Percentiles rank a stretch among this genome's conserved stretches.
Conservation (phyloP, 2,113 vertebrate species). For the Polyodon spathula region DNA sequence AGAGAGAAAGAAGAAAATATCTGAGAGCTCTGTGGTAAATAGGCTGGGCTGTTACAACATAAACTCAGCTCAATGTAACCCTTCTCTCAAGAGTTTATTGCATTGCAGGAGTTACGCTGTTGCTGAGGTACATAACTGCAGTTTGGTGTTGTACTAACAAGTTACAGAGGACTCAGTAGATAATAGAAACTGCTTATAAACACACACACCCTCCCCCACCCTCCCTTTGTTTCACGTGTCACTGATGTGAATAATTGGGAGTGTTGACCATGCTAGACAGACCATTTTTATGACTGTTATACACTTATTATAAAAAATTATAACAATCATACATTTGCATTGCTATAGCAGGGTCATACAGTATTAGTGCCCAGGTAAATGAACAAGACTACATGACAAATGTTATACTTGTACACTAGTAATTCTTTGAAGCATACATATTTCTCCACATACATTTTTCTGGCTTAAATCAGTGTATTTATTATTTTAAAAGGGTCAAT, state of each 20-base stretch:
- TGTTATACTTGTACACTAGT: too few relatives aligned
- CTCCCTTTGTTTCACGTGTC: slow-evolving; percentile 68
- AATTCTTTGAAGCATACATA: too few relatives aligned
- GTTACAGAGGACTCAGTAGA: slow-evolving; percentile 60
- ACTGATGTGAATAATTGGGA: slow-evolving; percentile 71
- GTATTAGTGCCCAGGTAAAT: too few relatives aligned
- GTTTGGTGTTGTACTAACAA: slow-evolving; percentile 64
- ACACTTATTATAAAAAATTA: too few relatives aligned
- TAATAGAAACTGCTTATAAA: slow-evolving; percentile 64
- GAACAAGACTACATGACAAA: too few relatives aligned
- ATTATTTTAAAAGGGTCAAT: too few relatives aligned
- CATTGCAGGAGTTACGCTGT: slow-evolving; percentile 51
- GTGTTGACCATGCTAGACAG: slow-evolving; percentile 67
- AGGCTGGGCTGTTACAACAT: background rate
- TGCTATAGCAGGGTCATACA: too few relatives aligned
- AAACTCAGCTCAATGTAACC: slow-evolving; percentile 28
- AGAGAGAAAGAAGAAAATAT: background rate
- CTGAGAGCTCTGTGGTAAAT: background rate
- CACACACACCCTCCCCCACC: too few relatives aligned
- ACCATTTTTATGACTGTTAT: slow-evolving; percentile 43
- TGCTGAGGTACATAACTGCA: slow-evolving; percentile 48
- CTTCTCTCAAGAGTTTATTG: slow-evolving; percentile 38
- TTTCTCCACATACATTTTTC: too few relatives aligned
- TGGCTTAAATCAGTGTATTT: too few relatives aligned
- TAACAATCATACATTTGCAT: too few relatives aligned